Conservation (phyloP, 2,113 vertebrate genomes). For the Brachionichthys hirsutus region DNA sequence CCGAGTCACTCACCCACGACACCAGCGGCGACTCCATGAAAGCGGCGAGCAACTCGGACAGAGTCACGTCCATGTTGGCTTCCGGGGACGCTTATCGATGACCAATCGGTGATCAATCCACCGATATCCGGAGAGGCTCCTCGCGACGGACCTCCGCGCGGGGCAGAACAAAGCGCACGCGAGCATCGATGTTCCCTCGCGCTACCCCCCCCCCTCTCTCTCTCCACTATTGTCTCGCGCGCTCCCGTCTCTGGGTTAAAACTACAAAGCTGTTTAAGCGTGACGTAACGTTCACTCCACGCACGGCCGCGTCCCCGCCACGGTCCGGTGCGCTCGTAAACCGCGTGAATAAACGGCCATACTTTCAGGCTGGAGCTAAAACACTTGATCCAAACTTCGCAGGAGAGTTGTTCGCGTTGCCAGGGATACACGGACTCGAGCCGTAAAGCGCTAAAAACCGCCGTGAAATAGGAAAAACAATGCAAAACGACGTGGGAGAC, state of each 20-base stretch:
- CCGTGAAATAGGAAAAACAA: slow-evolving; percentile 13
- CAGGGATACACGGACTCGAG: slow-evolving; percentile 57
- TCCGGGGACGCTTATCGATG: not conserved
- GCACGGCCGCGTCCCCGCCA: fast-evolving
- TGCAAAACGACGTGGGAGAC: not conserved
- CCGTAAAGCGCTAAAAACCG: slow-evolving; percentile 44
- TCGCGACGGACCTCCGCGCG: slow-evolving; percentile 25
- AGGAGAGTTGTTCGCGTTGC: slow-evolving; percentile 63
- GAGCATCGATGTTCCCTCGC: slow-evolving; percentile 45
- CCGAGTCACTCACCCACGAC: slow-evolving; percentile 62
- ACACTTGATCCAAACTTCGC: slow-evolving; percentile 67
- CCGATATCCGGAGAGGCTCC: slow-evolving; percentile 30
- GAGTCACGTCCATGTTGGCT: slow-evolving; percentile 63
- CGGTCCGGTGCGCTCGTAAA: not conserved
- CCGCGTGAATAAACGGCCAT: slow-evolving; percentile 2
- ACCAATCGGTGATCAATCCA: slow-evolving; percentile 31
- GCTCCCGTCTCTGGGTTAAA: slow-evolving; percentile 20
- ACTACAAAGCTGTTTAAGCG: not conserved
- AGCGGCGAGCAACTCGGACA: slow-evolving; percentile 65
- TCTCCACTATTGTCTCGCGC: slow-evolving; percentile 62
- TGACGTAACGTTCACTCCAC: not conserved
- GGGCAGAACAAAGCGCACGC: slow-evolving; percentile 67
- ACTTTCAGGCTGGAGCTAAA: slow-evolving; percentile 9
- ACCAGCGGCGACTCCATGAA: slow-evolving; percentile 73
- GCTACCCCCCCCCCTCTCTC: slow-evolving; percentile 35